These are phyloP conservation scores for Gracilinanus agilis DNA, from an alignment of 2,113 vertebrate genomes.

Conservation along the genomic window DNA sequence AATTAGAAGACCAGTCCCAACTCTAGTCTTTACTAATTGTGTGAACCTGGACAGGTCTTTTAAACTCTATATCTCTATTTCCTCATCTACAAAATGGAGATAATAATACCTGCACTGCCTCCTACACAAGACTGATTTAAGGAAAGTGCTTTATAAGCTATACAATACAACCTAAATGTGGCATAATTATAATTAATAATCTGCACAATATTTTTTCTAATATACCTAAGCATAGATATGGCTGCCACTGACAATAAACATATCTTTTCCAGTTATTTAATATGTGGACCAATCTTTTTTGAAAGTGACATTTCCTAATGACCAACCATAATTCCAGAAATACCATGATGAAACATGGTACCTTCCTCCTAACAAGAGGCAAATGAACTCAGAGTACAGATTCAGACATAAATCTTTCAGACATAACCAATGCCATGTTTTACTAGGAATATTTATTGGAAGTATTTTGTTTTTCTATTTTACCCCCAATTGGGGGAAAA, in stretches of 20 bases:
- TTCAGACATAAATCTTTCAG: neutral
- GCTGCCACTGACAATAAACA: neutral
- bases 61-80: neutral
- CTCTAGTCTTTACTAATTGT: neutral
- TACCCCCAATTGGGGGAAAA: neutral
- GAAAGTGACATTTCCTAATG: neutral
- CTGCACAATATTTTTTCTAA: too few species aligned
- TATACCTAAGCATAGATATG: too few species aligned
- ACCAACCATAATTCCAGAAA: neutral
- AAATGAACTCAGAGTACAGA: neutral
- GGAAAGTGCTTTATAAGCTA: neutral
- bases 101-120: neutral
- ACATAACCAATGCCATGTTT: neutral
- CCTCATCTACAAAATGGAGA: neutral
- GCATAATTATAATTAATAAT: neutral
- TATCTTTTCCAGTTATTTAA: constrained; percentile 27
- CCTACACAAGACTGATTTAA: neutral
- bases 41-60: neutral
- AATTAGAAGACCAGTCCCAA: neutral
- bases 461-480: neutral
- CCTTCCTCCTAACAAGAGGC: neutral
- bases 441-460: neutral
- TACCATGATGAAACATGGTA: neutral
- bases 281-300: neutral
- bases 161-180: neutral